Base-by-base conservation (phyloP, 92 coral and sea anemone species). In the Palythoa grandiflora region DNA sequence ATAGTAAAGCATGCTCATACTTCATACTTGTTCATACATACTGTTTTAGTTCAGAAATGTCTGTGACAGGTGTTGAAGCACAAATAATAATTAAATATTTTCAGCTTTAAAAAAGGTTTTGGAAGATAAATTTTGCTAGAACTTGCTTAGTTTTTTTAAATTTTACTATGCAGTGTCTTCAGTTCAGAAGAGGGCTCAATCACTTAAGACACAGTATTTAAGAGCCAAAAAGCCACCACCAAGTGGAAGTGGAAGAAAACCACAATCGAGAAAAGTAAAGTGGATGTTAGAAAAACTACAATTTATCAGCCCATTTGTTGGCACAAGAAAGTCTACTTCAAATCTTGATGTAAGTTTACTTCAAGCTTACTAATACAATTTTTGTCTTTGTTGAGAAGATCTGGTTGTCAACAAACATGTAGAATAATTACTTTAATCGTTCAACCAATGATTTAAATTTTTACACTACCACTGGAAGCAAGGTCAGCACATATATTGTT, bases 311-410 rank as follows among this genome's bases (percentile, higher is more conserved):
- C 80, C 80, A 48, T 52, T 51, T 28, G 17, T 52, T 13, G 80
- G 59, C 17, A n/a, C 80, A 51, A 51, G 38, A 76, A 52, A 35
- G 80, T 28, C 40, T 50, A 20, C 80, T 3, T 50, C 65, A 51
- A 76, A 76, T 52, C 66, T 76, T 51, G 65, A 76, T 76, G 65
- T 52, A 76, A 76, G 65, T 76, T 39, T 73, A 73, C 78, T 73
- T 70, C 48, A 28, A 28, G 74, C 74, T 36, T 70, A 70, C 74
- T 70, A 70, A 35, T 70, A 35, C 74, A 70, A 70, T 70, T 70
- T 28, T 70, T 70, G 74, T 70, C 74, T 70, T 36, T 70, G 74
- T 70, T 70, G 74, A 36, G 74, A 70, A 70, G 74, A 70, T 11
- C n/a, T 35, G 74, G 74, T 70, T 70, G 47, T 70, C 74, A 70